Conservation (phyloP, 1,140 invertebrate genomes). For the Drosophila chauvacae region DNA sequence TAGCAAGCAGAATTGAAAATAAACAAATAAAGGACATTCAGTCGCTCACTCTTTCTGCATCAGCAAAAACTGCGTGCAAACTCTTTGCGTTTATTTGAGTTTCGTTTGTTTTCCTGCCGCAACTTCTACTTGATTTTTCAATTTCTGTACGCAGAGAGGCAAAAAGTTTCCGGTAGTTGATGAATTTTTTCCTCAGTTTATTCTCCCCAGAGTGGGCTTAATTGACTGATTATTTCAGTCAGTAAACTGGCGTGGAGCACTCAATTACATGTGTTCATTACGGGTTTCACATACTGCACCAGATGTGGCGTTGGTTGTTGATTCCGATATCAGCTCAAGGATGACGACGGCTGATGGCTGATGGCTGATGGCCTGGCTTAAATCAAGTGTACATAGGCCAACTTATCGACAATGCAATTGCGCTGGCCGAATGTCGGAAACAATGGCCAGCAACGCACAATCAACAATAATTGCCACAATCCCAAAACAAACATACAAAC, state of each 20-base stretch:
- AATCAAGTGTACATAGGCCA: conserved; percentile 46
- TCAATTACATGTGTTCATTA: conserved; percentile 48
- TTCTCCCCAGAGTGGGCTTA: conserved; percentile 27
- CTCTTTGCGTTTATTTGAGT: conserved; percentile 51
- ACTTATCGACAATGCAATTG: conserved; percentile 44
- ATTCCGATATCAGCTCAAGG: conserved; percentile 30
- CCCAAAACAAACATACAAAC: conserved; percentile 33
- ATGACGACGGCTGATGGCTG: neutral
- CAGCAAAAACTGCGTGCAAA: conserved; percentile 65
- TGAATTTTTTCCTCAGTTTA: conserved; percentile 39
- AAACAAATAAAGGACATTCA: conserved; percentile 49
- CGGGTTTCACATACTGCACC: conserved; percentile 9
- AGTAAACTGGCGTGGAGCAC: conserved; percentile 35
- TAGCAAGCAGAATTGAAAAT: conserved; percentile 56
- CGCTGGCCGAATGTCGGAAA: conserved; percentile 23
- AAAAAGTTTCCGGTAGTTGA: conserved; percentile 40
- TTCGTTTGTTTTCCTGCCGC: conserved; percentile 29
- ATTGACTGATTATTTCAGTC: conserved; percentile 66
- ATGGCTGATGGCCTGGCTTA: conserved; percentile 48
- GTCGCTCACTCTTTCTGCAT: neutral
- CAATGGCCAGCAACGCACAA: conserved; percentile 57
- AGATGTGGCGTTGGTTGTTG: conserved; percentile 17
- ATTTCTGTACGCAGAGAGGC: conserved; percentile 16
- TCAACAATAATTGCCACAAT: conserved; percentile 64
- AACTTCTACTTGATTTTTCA: conserved; percentile 56